These are phyloP conservation scores for Chymomyza amoena DNA, from an alignment of 2,888 invertebrate species.

Conservation along the genomic window DNA sequence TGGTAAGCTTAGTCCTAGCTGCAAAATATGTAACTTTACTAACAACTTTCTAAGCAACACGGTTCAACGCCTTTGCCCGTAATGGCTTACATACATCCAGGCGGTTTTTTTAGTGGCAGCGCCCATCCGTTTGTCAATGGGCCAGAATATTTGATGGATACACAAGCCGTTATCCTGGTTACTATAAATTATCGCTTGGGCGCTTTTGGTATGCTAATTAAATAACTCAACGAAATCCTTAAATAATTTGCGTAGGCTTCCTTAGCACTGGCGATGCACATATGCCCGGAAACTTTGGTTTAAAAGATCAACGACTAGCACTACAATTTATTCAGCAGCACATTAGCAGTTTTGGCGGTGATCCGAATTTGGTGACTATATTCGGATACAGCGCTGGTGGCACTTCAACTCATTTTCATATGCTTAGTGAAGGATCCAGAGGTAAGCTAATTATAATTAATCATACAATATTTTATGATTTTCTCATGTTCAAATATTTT, in stretches of 20 bases:
- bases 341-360: constrained; percentile 79
- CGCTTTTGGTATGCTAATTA: constrained; percentile 63
- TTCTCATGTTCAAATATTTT: constrained; percentile 16
- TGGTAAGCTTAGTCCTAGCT: constrained; percentile 24
- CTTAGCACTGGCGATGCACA: constrained; percentile 79
- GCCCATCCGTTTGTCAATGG: constrained; percentile 78
- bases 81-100: constrained; percentile 81
- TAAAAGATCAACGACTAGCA: constrained; percentile 80
- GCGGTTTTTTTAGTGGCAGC: constrained; percentile 80
- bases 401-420: constrained; percentile 79
- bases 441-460: too few relatives aligned
- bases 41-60: constrained; percentile 9
- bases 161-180: constrained; percentile 78
- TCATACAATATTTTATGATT: too few relatives aligned
- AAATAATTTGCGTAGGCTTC: constrained; percentile 71
- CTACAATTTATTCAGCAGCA: constrained; percentile 79
- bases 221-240: not conserved
- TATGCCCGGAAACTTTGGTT: constrained; percentile 80
- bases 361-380: constrained; percentile 78
- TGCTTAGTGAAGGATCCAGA: constrained; percentile 38
- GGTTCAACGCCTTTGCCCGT: constrained; percentile 73
- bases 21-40: not conserved
- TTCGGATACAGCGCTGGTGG: constrained; percentile 80
- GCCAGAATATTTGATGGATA: constrained; percentile 81
- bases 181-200: constrained; percentile 79